Conservation (phyloP, 2,113 vertebrate species). For the Ceratotherium simum region DNA sequence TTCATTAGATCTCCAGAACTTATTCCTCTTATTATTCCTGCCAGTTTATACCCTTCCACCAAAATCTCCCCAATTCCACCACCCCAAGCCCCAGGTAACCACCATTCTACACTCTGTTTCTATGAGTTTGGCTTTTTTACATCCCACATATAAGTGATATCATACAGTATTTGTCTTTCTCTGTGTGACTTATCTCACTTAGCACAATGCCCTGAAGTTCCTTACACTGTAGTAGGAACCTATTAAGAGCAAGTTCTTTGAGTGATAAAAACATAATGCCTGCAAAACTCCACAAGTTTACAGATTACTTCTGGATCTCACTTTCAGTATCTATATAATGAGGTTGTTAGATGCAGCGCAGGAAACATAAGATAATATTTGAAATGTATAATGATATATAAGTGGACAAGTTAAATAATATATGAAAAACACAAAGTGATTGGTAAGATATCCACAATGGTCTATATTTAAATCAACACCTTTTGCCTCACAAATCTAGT, state of each 20-base stretch:
- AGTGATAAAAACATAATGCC: background rate
- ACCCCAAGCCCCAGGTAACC: background rate
- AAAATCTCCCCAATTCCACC: background rate
- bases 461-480: background rate
- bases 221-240: background rate
- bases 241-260: background rate
- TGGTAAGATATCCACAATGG: background rate
- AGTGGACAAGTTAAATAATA: background rate
- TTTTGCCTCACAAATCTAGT: background rate
- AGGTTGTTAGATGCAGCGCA: background rate
- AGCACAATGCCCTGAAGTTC: background rate
- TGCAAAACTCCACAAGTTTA: no score
- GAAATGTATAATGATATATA: background rate
- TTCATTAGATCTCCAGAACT: background rate
- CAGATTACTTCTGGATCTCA: background rate
- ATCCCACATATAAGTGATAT: no score
- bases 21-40: background rate
- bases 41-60: background rate
- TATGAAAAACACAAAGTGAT: background rate
- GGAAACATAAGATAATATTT: background rate
- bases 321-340: background rate
- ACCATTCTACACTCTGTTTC: background rate
- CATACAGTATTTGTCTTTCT: no score
- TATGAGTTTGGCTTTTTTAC: background rate
- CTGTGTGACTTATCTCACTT: background rate